Base-by-base conservation (phyloP, 1,140 invertebrate species). In the Lethocerus indicus region DNA sequence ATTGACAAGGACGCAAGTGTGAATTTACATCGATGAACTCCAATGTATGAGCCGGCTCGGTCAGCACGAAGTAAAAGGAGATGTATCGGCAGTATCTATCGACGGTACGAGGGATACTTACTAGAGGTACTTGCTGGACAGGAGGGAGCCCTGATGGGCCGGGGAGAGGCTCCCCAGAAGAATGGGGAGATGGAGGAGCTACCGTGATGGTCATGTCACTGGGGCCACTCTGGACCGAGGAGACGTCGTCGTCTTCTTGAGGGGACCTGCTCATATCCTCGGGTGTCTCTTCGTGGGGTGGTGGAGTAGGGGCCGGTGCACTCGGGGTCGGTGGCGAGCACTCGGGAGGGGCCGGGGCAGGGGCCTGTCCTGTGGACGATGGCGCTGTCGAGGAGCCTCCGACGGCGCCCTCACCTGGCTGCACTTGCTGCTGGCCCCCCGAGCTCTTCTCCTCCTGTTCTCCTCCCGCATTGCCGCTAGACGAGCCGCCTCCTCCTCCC, bases 91-190 rank as follows among this genome's bases (percentile, higher is more conserved):
- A n/a, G n/a, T n/a, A n/a, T n/a, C n/a, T n/a, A n/a, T n/a, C n/a
- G n/a, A n/a, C n/a, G n/a, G n/a, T n/a, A n/a, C n/a, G n/a, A n/a
- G n/a, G n/a, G n/a, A n/a, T 16, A 28, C 26, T 78, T 66, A 88
- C 84, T 69, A 88, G 72, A 63, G 84, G 83, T 63, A 82, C 82
- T 74, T 85, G 80, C 67, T 88, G 83, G 58, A 86, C 81, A 36
- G 83, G 84, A 37, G 81, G 78, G 56, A 87, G 67, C 47, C 81
- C 81, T 24, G 81, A 85, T 25, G 79, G 81, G 54, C 76, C 82
- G 52, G 78, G 78, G 42, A 83, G 67, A 18, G 80, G 75, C 49
- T 16, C 27, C 27, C 32, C 27, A 49, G 64, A 68, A 64, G 73
- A 74, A 58, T 76, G 71, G 43, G 78, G 78, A 57, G 78, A 76